These are phyloP conservation scores for Sciaenops ocellatus DNA, from an alignment of 2,797 vertebrate genomes.

Conservation along the genomic window DNA sequence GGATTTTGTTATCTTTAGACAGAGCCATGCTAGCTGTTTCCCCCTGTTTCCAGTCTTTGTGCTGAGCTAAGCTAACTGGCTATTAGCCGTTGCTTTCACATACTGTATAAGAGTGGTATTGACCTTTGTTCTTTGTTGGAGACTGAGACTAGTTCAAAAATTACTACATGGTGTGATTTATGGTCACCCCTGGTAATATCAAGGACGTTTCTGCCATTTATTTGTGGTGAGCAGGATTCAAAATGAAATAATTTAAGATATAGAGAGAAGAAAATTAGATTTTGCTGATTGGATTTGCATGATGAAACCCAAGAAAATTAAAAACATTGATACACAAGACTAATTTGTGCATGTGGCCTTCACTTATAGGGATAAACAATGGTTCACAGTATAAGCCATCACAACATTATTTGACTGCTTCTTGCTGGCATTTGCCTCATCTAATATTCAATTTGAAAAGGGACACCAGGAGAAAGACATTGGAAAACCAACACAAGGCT, in stretches of 20 bases:
- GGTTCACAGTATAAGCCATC: neutral
- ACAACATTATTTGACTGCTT: neutral
- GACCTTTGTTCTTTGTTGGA: neutral
- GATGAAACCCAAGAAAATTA: neutral
- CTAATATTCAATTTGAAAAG: neutral
- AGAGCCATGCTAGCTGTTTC: neutral
- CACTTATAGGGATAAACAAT: neutral
- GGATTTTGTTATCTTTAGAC: neutral
- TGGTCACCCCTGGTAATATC: no score
- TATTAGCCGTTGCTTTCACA: neutral
- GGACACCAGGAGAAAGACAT: neutral
- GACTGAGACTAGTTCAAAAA: neutral
- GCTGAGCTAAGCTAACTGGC: constrained; percentile 13
- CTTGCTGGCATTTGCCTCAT: neutral
- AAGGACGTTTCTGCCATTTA: no score
- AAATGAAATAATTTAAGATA: neutral
- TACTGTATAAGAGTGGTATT: neutral
- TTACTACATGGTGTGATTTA: neutral
- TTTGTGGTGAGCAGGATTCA: neutral
- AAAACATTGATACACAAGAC: neutral
- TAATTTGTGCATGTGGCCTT: neutral
- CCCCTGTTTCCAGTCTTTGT: neutral
- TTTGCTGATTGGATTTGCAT: neutral
- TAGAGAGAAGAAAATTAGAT: neutral
- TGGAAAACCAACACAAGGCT: neutral